Conservation (phyloP, 2,888 invertebrate species). For the Alloscopus bannaensis region DNA sequence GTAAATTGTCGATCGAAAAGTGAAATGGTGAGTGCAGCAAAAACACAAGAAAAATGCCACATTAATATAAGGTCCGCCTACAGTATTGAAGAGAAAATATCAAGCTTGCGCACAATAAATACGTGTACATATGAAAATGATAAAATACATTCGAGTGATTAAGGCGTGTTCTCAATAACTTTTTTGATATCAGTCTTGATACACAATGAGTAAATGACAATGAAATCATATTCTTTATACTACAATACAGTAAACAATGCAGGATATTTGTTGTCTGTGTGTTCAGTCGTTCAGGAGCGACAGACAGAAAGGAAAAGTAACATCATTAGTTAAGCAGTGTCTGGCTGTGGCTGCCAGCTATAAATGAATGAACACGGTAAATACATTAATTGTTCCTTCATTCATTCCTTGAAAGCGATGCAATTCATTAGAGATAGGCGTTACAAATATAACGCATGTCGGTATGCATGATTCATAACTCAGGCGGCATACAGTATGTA, state of each 20-base stretch:
- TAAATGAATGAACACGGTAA: conserved; percentile 26
- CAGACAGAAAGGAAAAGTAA: conserved; percentile 48
- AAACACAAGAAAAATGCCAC: too few species aligned
- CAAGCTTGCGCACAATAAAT: background rate
- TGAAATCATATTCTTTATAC: background rate
- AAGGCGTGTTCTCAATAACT: conserved; percentile 32
- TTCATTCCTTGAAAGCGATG: conserved; percentile 29
- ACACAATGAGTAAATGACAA: conserved; percentile 8
- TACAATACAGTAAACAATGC: background rate
- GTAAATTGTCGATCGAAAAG: too few species aligned
- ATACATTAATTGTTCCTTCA: conserved; percentile 43
- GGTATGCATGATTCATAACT: background rate
- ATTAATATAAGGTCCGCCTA: background rate
- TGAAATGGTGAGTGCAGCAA: too few species aligned
- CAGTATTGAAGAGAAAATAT: background rate
- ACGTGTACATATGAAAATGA: background rate
- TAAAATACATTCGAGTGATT: background rate
- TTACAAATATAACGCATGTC: background rate
- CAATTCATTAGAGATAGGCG: background rate
- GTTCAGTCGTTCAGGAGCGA: too few species aligned
- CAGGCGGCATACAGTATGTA: too few species aligned
- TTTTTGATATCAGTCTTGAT: conserved; percentile 34
- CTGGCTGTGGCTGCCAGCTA: background rate
- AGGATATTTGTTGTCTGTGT: too few species aligned
- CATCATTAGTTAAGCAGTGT: conserved; percentile 30